These are phyloP conservation scores for Apeltes quadracus DNA, from an alignment of 2,113 vertebrate genomes.

Conservation along the genomic window DNA sequence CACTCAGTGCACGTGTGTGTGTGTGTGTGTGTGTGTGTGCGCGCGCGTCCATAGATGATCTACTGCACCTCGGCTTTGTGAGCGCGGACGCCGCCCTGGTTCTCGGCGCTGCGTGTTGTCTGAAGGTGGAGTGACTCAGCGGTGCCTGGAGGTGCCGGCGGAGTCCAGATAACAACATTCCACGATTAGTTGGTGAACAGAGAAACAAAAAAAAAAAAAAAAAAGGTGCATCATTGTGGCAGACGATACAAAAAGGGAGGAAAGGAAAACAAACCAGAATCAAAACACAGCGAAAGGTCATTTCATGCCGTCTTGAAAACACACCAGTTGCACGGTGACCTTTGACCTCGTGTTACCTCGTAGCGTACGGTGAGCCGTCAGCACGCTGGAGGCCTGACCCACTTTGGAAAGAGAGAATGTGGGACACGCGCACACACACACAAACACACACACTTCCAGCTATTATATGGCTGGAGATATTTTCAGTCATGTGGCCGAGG, in stretches of 20 bases:
- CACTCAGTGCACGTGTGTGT: conserved; percentile 9
- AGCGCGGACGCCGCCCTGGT: conserved; percentile 55
- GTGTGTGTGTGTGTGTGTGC: conserved; percentile 10
- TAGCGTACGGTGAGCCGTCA: conserved; percentile 55
- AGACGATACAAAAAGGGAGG: background rate
- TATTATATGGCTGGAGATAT: conserved; percentile 72
- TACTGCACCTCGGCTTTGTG: conserved; percentile 55
- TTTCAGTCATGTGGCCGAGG: conserved; percentile 68
- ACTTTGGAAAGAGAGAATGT: conserved; percentile 69
- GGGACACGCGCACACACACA: conserved; percentile 43
- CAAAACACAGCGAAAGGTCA: conserved; percentile 22
- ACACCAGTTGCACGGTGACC: conserved; percentile 63
- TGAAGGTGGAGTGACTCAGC: conserved; percentile 46
- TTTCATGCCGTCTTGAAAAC: too few species aligned
- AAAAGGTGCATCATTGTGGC: background rate
- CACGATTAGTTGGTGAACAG: conserved; percentile 3
- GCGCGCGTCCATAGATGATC: conserved; percentile 34
- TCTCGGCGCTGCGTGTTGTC: conserved; percentile 38
- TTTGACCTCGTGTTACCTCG: conserved; percentile 56
- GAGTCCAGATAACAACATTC: conserved; percentile 50
- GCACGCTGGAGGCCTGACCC: conserved; percentile 71
- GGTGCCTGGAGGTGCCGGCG: conserved; percentile 56
- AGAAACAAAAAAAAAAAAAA: background rate
- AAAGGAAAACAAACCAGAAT: conserved; percentile 30
- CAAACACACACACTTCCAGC: conserved; percentile 48